Evolutionary conservation across 2,888 invertebrate species (phyloP).

Genomic region (Ophioninae sp.): DNA sequence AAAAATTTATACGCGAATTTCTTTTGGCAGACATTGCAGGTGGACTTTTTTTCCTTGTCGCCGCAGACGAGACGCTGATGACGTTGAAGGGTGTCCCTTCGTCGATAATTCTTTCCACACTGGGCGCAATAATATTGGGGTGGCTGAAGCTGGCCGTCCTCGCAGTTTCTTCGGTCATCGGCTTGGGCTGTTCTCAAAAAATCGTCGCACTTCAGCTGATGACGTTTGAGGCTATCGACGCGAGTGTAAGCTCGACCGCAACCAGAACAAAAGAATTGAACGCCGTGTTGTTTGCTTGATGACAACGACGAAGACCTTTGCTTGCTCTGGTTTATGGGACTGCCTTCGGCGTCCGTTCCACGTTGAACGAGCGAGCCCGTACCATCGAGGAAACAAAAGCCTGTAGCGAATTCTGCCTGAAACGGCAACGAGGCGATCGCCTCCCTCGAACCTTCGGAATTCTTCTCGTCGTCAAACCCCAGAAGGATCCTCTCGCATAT

Average conservation of each 20-base stretch:
- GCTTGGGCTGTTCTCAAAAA: constrained; percentile 46
- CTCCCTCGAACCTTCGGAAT: constrained; percentile 19
- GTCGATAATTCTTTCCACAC: constrained; percentile 78
- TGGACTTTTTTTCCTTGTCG: constrained; percentile 59
- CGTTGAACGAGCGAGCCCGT: constrained; percentile 64
- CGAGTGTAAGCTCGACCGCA: constrained; percentile 79
- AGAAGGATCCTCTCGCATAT: constrained; percentile 60
- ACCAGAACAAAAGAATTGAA: constrained; percentile 74
- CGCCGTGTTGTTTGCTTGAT: constrained; percentile 25
- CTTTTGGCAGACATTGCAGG: constrained; percentile 61
- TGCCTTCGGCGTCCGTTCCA: constrained; percentile 56
- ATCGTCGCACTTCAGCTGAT: constrained; percentile 69
- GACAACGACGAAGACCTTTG: background rate
- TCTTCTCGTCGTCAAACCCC: constrained; percentile 46
- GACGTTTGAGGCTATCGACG: constrained; percentile 77
- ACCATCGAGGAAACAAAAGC: constrained; percentile 54
- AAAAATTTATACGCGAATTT: constrained; percentile 62
- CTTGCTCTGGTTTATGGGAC: background rate
- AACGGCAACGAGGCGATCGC: constrained; percentile 44
- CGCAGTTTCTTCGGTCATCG: background rate
- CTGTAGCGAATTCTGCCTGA: constrained; percentile 51
- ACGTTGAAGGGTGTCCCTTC: constrained; percentile 76
- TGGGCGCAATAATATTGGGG: constrained; percentile 70
- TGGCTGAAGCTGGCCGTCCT: constrained; percentile 49
- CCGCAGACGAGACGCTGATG: constrained; percentile 79